These are phyloP conservation scores for Strix occidentalis DNA, from an alignment of 2,797 vertebrate species.

Conservation along the genomic window DNA sequence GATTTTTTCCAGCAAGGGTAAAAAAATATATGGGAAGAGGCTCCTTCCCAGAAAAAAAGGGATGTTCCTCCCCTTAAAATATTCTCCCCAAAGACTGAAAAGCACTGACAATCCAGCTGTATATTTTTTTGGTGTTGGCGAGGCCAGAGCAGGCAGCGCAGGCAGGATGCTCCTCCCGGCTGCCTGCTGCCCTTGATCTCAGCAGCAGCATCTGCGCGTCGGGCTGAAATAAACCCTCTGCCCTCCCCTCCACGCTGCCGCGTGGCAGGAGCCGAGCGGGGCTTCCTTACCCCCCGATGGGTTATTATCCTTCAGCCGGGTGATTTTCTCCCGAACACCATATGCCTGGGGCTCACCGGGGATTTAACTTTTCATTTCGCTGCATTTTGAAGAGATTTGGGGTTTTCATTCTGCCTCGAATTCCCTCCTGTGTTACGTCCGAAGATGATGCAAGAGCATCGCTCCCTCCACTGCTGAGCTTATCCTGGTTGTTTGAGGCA, in stretches of 20 bases:
- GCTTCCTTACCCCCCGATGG: background rate
- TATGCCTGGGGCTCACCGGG: constrained; percentile 14
- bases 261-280: background rate
- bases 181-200: background rate
- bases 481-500: fast-evolving
- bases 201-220: background rate
- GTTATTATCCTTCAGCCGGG: constrained; percentile 28
- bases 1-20: background rate
- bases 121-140: background rate
- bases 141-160: background rate
- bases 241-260: background rate
- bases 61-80: background rate
- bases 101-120: background rate
- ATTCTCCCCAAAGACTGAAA: background rate
- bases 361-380: constrained; percentile 42
- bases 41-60: background rate
- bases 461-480: fast-evolving
- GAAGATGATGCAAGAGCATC: background rate
- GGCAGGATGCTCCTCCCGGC: background rate
- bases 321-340: constrained; percentile 27
- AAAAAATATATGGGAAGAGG: background rate
- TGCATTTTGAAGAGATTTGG: background rate
- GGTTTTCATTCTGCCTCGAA: background rate
- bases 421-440: background rate
- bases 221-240: background rate